Percentiles rank a stretch among this genome's conserved stretches.
phyloP scores from a whole-genome alignment of 2,113 vertebrate genomes.

The Chaetodon trifascialis region DNA sequence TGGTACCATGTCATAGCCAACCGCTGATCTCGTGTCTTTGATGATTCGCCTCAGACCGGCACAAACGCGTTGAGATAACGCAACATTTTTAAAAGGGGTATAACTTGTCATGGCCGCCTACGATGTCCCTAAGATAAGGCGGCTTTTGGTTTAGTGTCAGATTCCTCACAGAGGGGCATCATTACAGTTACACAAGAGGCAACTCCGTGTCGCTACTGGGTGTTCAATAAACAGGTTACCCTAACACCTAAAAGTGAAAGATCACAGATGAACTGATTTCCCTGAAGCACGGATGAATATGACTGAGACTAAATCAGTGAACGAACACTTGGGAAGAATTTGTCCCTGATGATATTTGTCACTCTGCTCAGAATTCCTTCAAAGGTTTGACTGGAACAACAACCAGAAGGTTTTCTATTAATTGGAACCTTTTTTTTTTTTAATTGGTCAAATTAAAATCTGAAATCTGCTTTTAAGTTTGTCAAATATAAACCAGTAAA shows the following conservation, averaged over 20 bases:
- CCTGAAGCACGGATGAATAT: slow-evolving; percentile 61
- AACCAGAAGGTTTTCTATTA: slow-evolving; percentile 61
- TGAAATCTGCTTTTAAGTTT: slow-evolving; percentile 30
- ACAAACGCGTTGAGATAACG: slow-evolving; percentile 63
- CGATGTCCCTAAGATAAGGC: slow-evolving; percentile 72
- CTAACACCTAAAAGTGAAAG: slow-evolving; percentile 68
- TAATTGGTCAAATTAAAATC: slow-evolving; percentile 39
- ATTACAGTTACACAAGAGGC: slow-evolving; percentile 49
- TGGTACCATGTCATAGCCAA: slow-evolving; percentile 66
- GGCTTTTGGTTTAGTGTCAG: slow-evolving; percentile 72
- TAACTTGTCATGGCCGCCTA: slow-evolving; percentile 75
- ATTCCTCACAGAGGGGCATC: slow-evolving; percentile 48
- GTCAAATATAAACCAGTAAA: slow-evolving; percentile 25
- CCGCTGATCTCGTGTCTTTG: slow-evolving; percentile 77
- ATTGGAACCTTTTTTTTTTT: slow-evolving; percentile 36
- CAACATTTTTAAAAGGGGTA: slow-evolving; percentile 70
- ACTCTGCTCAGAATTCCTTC: slow-evolving; percentile 64
- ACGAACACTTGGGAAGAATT: slow-evolving; percentile 56
- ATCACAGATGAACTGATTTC: slow-evolving; percentile 76
- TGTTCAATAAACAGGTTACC: slow-evolving; percentile 70
- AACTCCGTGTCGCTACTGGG: slow-evolving; percentile 61
- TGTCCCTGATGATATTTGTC: slow-evolving; percentile 61
- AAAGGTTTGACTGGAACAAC: slow-evolving; percentile 59
- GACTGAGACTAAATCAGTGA: slow-evolving; percentile 71
- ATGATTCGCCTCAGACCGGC: slow-evolving; percentile 76